These are phyloP conservation scores for Catostylus mosaicus DNA, from an alignment of 30 jellyfish, hydroid and myxozoan species.

Conservation along the genomic window DNA sequence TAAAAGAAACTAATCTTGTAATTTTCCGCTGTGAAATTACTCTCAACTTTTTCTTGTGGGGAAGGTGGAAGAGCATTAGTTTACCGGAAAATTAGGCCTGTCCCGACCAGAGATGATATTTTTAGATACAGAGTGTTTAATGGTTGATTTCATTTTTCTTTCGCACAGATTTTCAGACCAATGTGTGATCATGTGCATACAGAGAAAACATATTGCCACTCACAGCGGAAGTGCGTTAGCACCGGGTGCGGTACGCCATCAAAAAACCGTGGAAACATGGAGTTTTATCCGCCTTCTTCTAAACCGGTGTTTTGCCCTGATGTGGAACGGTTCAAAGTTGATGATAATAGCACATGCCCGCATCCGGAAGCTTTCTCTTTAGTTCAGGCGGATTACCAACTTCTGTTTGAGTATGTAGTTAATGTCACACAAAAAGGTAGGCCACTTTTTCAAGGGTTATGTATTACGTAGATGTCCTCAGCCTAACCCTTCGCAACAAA, in stretches of 20 bases:
- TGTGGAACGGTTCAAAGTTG: constrained; percentile 63
- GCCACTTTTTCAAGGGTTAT: constrained; percentile 5
- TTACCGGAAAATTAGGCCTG: no score
- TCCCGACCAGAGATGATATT: no score
- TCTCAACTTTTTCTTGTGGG: no score
- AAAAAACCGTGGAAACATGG: constrained; percentile 27
- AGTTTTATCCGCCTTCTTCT: constrained; percentile 60
- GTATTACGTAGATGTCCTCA: neutral
- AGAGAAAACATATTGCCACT: constrained; percentile 66
- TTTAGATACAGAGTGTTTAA: no score
- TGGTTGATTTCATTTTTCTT: neutral
- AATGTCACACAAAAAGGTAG: constrained; percentile 49
- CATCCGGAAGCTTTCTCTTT: constrained; percentile 30
- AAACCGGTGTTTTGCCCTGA: constrained; percentile 80
- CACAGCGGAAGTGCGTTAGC: constrained; percentile 63
- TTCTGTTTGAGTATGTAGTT: constrained; percentile 23
- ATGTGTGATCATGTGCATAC: constrained; percentile 45
- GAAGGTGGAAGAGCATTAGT: no score
- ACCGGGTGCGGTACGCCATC: constrained; percentile 64
- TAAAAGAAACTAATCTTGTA: no score
- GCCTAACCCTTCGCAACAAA: neutral
- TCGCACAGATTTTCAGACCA: constrained; percentile 60
- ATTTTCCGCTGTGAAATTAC: no score
- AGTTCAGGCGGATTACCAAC: constrained; percentile 62
- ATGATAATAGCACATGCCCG: constrained; percentile 56